Conservation (phyloP, 2,113 vertebrate species). For the Trichechus manatus region DNA sequence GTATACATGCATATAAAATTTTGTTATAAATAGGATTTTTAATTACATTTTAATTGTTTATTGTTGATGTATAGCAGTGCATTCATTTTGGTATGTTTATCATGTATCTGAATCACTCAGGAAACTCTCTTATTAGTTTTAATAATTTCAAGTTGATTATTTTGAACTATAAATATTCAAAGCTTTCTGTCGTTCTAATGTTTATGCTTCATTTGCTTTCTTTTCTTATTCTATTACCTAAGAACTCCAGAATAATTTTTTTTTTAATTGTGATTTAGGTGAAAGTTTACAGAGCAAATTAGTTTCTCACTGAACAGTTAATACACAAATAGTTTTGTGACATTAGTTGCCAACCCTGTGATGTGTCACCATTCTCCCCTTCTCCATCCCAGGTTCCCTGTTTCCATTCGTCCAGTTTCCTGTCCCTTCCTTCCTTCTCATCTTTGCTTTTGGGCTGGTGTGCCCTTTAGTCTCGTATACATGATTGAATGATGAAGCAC, state of each 20-base stretch:
- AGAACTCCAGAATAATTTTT: not conserved
- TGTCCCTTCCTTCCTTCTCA: too few species aligned
- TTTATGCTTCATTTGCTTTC: slow-evolving; percentile 16
- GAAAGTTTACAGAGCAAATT: too few species aligned
- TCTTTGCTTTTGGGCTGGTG: too few species aligned
- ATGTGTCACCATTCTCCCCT: too few species aligned
- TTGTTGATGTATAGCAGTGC: not conserved
- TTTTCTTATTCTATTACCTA: slow-evolving; percentile 17
- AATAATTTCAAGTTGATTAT: not conserved
- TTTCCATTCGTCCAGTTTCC: too few species aligned
- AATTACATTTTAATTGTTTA: not conserved
- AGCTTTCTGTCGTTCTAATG: not conserved
- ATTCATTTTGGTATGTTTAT: not conserved
- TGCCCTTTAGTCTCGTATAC: too few species aligned
- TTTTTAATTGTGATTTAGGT: slow-evolving; percentile 22
- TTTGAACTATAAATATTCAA: not conserved
- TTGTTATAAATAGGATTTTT: not conserved
- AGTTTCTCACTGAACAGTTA: too few species aligned
- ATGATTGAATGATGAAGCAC: too few species aligned
- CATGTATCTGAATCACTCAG: not conserved
- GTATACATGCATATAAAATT: not conserved
- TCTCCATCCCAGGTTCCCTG: too few species aligned
- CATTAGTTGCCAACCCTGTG: too few species aligned
- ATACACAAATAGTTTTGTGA: too few species aligned
- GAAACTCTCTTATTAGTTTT: not conserved